A percentile compares a stretch with the other conserved stretches of the same genome.
phyloP scores from a whole-genome alignment of 2,888 invertebrate genomes.

The Danaus chrysippus region DNA sequence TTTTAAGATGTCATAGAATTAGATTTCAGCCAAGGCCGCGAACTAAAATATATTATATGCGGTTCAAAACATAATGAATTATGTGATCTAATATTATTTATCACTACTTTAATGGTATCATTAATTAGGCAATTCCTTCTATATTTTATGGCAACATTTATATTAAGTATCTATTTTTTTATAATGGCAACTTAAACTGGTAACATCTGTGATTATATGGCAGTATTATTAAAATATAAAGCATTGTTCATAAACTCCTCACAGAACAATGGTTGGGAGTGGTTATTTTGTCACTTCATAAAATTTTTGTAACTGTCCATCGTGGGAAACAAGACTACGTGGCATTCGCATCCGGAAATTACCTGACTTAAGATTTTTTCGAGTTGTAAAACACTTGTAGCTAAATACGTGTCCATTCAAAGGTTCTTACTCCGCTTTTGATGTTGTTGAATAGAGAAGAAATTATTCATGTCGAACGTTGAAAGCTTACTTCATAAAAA shows the following conservation, averaged over 20 bases:
- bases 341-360: constrained; percentile 71
- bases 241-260: constrained; percentile 53
- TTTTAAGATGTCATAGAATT: background rate
- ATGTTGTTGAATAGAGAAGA: constrained; percentile 35
- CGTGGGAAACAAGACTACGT: constrained; percentile 61
- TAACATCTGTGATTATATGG: background rate
- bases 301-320: constrained; percentile 50
- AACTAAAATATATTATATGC: background rate
- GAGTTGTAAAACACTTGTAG: constrained; percentile 67
- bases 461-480: constrained; percentile 39
- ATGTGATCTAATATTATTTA: too few relatives aligned
- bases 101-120: too few relatives aligned
- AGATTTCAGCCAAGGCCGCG: background rate
- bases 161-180: background rate
- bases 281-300: constrained; percentile 64
- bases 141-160: too few relatives aligned
- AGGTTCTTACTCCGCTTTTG: constrained; percentile 50
- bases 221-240: constrained; percentile 18
- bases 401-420: constrained; percentile 60
- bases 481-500: constrained; percentile 23
- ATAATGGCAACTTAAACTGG: background rate
- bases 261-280: constrained; percentile 54
- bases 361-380: constrained; percentile 63
- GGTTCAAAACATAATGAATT: too few relatives aligned
- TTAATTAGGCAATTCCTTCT: too few relatives aligned